Evolutionary conservation across 1,140 invertebrate genomes (phyloP), one percentile per base, ranked within the genome.

Genomic region (Eriocheir sinensis): DNA sequence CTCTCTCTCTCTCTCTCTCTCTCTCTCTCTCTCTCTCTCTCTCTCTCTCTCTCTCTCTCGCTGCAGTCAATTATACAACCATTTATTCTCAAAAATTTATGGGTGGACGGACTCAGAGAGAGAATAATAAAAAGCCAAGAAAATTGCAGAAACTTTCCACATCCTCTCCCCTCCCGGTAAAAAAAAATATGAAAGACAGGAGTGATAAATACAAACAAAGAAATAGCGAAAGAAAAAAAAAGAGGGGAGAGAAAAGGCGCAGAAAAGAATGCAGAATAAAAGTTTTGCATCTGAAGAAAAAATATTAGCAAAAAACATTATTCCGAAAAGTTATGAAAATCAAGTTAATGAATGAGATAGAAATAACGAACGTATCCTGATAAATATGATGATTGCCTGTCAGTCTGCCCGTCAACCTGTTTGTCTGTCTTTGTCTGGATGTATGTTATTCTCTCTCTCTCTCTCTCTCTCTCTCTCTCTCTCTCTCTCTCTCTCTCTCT

Each of bases 41-140:
- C n/a, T n/a, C n/a, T n/a, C n/a, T n/a, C n/a, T n/a, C n/a, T n/a
- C 9, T 53, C 48, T 53, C 48, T 53, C 48, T 53, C 48, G 12
- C 48, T 48, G 15, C 44, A 48, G 27, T 72, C 60, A 72, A 72
- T 72, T 72, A 72, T 72, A 72, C 60, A 72, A 72, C 60, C 60
- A 72, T 72, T n/a, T 72, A 72, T 72, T n/a, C 60, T 0, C 60
- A 72, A 72, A 72, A n/a, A 72, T 72, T 72, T 72, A 72, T 72
- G 60, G 60, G 60, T 72, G 60, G n/a, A n/a, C 60, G 60, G 60
- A n/a, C 60, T 72, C 60, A n/a, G n/a, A 72, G 60, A 72, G 6
- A 72, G 27, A n/a, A 72, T n/a, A 72, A 72, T 72, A 72, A 72
- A 72, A 72, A 72, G 48, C 9, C 48, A 12, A 72, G 21, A 21